Conservation (phyloP, 2,797 vertebrate species). For the Buceros bicornis region DNA sequence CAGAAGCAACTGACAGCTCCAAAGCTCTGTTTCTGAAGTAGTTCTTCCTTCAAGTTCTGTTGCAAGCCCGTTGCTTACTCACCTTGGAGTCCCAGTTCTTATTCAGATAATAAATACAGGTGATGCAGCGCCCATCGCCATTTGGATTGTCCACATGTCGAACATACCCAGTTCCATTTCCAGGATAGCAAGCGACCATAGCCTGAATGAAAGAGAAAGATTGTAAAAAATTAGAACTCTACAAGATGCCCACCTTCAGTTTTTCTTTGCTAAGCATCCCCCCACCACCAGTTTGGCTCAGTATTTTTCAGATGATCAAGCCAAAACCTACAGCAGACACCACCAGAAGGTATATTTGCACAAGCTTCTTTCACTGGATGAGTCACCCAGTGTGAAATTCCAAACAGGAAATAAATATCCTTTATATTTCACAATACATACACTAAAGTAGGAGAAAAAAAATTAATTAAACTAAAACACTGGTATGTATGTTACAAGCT, state of each 20-base stretch:
- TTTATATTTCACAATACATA: neutral
- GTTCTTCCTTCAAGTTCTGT: neutral
- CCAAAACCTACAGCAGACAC: neutral
- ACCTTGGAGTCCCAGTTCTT: slow-evolving; percentile 95
- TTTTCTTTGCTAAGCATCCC: neutral
- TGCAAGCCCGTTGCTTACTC: neutral
- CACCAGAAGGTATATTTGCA: neutral
- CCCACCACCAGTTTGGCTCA: neutral
- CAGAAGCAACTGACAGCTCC: neutral
- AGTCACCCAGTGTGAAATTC: neutral
- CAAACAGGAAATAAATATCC: neutral
- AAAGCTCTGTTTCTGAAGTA: neutral
- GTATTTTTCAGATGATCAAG: neutral
- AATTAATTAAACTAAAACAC: neutral
- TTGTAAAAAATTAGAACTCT: neutral
- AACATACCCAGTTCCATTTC: slow-evolving; percentile 93
- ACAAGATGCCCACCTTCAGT: neutral
- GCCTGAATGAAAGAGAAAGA: slow-evolving; percentile 81
- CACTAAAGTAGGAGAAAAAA: neutral
- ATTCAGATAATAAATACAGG: slow-evolving; percentile 98
- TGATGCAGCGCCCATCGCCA: slow-evolving; percentile 91
- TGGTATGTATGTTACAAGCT: neutral
- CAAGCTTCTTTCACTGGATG: neutral
- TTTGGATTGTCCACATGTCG: slow-evolving; percentile 97
- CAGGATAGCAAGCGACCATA: slow-evolving; percentile 98